Base-by-base conservation (phyloP, 2,888 invertebrate species). In the Koerneria pararmatus region DNA sequence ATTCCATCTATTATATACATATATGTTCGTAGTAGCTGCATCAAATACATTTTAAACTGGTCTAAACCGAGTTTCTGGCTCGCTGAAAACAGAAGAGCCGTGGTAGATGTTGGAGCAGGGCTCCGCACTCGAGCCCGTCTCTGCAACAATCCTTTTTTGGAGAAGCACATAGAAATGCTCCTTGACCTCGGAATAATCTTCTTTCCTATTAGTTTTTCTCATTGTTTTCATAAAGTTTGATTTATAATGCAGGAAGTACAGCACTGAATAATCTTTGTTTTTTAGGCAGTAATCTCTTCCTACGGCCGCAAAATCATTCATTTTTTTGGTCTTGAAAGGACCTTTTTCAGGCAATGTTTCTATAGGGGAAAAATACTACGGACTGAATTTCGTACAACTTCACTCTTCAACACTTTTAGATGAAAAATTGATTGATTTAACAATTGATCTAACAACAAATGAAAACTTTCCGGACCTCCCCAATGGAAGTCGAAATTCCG, bases 81-180 rank as follows among this genome's bases (percentile, higher is more conserved):
- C 83, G 63, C 80, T 81, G 73, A 83, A 83, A 8, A 81, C 74
- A 4, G 71, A 66, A 19, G 74, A 75, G 27, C 83, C 83, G 29
- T 79, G 80, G 67, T 79, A 83, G 57, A 82, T 80, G 69, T 83
- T 82, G 3, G 79, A 79, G 66, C 83, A 83, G 0, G 82, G 80
- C 61, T 83, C 79, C 57, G 69, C 73, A 11, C 79, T 80, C 8
- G 78, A 76, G 29, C 83, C 83, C 6, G 76, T 70, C 67, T 83
- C 82, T 78, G 60, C 35, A 71, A 67, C 19, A 3, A 1, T 15
- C 15, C 5, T n/a, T n/a, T n/a, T n/a, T n/a, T n/a, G n/a, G n/a
- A n/a, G n/a, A n/a, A n/a, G n/a, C n/a, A 11, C 15, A 22, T 22
- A 53, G 27, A 27, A n/a, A n/a, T n/a, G n/a, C n/a, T n/a, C n/a